phyloP scores from a whole-genome alignment of 2,797 vertebrate genomes.

The Rhinoraja longicauda region DNA sequence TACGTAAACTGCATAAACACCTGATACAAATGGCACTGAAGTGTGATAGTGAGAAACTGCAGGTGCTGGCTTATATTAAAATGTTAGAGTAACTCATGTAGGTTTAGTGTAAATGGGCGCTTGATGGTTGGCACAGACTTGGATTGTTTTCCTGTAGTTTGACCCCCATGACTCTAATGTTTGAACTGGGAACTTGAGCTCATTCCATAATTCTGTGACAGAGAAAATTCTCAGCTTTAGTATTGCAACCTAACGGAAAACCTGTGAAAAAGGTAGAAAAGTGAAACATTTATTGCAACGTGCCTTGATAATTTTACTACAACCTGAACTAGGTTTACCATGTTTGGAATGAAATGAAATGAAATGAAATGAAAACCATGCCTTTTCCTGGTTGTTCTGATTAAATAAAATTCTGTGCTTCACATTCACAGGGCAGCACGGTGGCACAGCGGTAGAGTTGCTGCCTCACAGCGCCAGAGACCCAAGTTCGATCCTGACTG shows the following conservation, averaged over 20 bases:
- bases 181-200: background rate
- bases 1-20: background rate
- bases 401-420: background rate
- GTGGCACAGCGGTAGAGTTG: too few relatives aligned
- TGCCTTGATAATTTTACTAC: background rate
- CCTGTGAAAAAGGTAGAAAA: background rate
- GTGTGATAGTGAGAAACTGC: too few relatives aligned
- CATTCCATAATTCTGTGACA: background rate
- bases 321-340: background rate
- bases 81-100: too few relatives aligned
- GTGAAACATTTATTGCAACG: background rate
- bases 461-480: too few relatives aligned
- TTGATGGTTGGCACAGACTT: too few relatives aligned
- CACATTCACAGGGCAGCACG: background rate
- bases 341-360: background rate
- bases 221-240: background rate
- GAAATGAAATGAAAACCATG: background rate
- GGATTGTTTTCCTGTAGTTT: too few relatives aligned
- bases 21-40: background rate
- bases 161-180: too few relatives aligned
- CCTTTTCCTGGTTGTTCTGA: background rate
- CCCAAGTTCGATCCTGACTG: too few relatives aligned
- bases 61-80: too few relatives aligned
- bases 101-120: too few relatives aligned
- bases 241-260: background rate